A percentile compares a stretch with the other conserved stretches of the same genome.
Evolutionary conservation across 2,888 invertebrate species (phyloP).

Genomic region (Branchellion lobata): DNA sequence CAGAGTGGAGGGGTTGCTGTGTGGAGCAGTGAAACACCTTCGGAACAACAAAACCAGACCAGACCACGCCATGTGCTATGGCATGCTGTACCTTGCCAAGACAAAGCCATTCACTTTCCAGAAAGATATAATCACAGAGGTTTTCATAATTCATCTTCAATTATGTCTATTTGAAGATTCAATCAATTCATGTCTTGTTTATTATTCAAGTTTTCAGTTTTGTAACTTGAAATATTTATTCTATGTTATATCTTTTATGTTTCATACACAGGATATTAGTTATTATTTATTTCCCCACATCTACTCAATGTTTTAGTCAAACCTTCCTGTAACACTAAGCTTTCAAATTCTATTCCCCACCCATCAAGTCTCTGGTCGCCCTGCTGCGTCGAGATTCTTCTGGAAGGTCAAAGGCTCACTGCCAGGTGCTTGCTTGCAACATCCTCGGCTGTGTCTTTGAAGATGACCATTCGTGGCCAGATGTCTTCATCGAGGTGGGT

Average conservation of each 20-base stretch:
- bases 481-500: slow-evolving; percentile 80
- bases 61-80: slow-evolving; percentile 75
- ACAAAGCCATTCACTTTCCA: slow-evolving; percentile 70
- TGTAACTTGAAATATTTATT: too few relatives aligned
- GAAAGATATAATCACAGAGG: slow-evolving; percentile 63
- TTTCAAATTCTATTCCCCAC: not conserved
- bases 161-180: slow-evolving; percentile 10
- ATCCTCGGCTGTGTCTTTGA: slow-evolving; percentile 75
- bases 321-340: not conserved
- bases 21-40: slow-evolving; percentile 81
- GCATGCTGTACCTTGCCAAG: slow-evolving; percentile 78
- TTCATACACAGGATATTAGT: too few relatives aligned
- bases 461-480: slow-evolving; percentile 85
- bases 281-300: too few relatives aligned
- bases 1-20: slow-evolving; percentile 74
- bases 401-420: slow-evolving; percentile 71
- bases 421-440: slow-evolving; percentile 76
- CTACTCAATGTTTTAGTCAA: too few relatives aligned
- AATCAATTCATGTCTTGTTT: too few relatives aligned
- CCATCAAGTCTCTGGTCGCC: slow-evolving; percentile 73
- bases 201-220: too few relatives aligned
- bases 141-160: slow-evolving; percentile 55
- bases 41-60: slow-evolving; percentile 79
- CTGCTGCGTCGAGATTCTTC: slow-evolving; percentile 74
- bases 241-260: too few relatives aligned